Evolutionary conservation across 1,140 invertebrate genomes (phyloP), one percentile per base, ranked within the genome.

Genomic region (Pseudomyrmex pallidus): DNA sequence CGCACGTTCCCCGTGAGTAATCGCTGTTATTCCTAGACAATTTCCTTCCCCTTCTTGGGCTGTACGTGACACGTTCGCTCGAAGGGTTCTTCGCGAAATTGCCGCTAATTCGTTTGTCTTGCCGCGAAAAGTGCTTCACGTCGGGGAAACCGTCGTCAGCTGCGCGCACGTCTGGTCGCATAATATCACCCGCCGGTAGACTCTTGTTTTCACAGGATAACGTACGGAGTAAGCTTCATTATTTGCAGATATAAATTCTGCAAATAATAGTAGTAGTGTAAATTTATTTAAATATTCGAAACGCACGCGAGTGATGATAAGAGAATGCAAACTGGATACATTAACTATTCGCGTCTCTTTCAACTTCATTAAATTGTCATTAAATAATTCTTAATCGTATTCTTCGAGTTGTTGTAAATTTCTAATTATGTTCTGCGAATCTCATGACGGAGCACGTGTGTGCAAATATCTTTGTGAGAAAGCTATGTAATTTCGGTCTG

Each of bases 11-110:
- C 78, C 63, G 82, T 90, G 88, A 90, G 88, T 87, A 90, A 91
- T 90, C 87, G 89, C 86, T 90, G 87, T 90, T 90, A 90, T 90
- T 90, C 83, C 89, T 89, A 85, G 87, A 89, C 89, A 83, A 90
- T 84, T 72, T 85, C 56, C 62, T 74, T 57, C 59, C 56, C 44
- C 57, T 10, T 13, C 59, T 25, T 22, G 13, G 68, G 12, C 77
- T 63, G 59, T 87, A 87, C 87, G 89, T 87, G 89, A 90, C 87
- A 86, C 77, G 72, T 82, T 84, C 56, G 76, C 83, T 73, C 83
- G 86, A 25, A 82, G 77, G 85, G 74, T 84, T 72, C 59, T 74
- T 61, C 70, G 57, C 62, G 56, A 82, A 88, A 90, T 90, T 85
- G 73, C 44, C 70, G 83, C 83, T 90, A 90, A 90, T 87, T 90